phyloP scores from a whole-genome alignment of 2,113 vertebrate species.

The Istiophorus platypterus region DNA sequence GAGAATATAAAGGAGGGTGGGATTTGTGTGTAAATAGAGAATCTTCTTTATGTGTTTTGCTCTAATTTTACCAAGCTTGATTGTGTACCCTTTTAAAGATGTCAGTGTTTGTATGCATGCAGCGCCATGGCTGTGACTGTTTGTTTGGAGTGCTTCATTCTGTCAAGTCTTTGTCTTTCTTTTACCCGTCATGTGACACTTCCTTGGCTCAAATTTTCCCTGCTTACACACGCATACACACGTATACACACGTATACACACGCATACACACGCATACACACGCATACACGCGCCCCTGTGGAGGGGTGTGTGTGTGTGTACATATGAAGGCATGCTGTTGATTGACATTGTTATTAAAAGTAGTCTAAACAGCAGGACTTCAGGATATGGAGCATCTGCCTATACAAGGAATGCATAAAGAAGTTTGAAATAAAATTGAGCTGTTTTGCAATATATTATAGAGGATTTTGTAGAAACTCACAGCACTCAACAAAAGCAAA shows the following conservation, averaged over 20 bases:
- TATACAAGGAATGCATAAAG: conserved; percentile 50
- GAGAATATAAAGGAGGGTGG: conserved; percentile 57
- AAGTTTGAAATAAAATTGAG: conserved; percentile 25
- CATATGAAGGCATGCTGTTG: conserved; percentile 52
- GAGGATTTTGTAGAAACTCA: conserved; percentile 6
- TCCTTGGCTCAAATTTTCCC: conserved; percentile 64
- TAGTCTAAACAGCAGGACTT: conserved; percentile 54
- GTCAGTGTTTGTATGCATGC: conserved; percentile 83
- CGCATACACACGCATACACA: conserved; percentile 58
- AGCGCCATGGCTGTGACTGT: conserved; percentile 71
- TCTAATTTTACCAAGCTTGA: conserved; percentile 74
- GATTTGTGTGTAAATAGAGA: conserved; percentile 68
- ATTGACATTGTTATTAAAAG: conserved; percentile 76
- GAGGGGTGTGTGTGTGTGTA: too few species aligned
- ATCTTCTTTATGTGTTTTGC: conserved; percentile 74
- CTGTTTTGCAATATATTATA: conserved; percentile 21
- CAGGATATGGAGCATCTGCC: conserved; percentile 35
- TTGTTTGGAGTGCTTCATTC: conserved; percentile 80
- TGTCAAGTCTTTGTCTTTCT: conserved; percentile 77
- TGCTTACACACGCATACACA: conserved; percentile 59
- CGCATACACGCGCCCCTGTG: conserved; percentile 54
- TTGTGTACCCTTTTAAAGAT: conserved; percentile 76
- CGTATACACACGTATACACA: too few species aligned
- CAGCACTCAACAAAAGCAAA: neutral
- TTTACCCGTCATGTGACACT: conserved; percentile 76